phyloP scores from a whole-genome alignment of 1,140 invertebrate species.

The Aphis gossypii region DNA sequence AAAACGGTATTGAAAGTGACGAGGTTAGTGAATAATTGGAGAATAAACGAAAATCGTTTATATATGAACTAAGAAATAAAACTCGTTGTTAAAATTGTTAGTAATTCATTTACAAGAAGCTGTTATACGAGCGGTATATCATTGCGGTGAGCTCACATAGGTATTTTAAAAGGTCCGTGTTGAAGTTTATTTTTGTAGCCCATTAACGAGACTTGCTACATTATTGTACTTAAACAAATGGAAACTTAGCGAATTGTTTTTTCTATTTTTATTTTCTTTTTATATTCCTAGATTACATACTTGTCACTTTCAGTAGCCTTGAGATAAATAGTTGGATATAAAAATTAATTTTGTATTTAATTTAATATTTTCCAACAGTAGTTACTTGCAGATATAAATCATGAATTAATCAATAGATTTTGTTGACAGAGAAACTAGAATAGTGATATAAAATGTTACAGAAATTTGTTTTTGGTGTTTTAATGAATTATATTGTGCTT shows the following conservation, averaged over 20 bases:
- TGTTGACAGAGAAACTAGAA: no score
- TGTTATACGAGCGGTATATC: neutral
- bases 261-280: neutral
- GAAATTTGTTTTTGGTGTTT: no score
- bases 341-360: neutral
- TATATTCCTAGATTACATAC: neutral
- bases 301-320: neutral
- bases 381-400: no score
- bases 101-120: neutral
- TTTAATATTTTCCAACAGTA: neutral
- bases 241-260: neutral
- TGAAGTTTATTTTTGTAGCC: neutral
- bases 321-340: neutral
- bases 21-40: neutral
- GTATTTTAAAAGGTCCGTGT: neutral
- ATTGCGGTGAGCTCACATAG: neutral
- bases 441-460: no score
- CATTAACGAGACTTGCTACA: neutral
- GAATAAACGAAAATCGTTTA: neutral
- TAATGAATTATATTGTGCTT: no score
- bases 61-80: neutral
- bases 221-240: neutral
- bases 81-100: neutral
- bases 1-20: neutral
- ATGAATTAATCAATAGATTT: neutral